These are phyloP conservation scores for Thamnophis elegans DNA, from an alignment of 2,797 vertebrate species.

Conservation along the genomic window DNA sequence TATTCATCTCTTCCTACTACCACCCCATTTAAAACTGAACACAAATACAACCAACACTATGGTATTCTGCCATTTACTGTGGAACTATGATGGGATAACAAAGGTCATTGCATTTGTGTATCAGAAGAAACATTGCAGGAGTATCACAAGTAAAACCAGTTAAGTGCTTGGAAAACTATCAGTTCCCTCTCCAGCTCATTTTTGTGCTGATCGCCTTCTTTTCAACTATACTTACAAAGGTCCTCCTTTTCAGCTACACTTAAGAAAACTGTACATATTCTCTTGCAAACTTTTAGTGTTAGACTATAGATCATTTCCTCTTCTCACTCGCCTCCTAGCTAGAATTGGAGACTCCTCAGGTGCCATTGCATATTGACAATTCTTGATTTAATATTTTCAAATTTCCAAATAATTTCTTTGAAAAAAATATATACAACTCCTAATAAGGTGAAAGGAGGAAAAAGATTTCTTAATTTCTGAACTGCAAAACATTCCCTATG, in stretches of 20 bases:
- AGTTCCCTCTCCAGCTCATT: background rate
- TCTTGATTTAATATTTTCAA: background rate
- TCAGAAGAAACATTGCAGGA: background rate
- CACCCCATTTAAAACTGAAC: background rate
- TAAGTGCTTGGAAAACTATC: background rate
- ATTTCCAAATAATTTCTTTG: background rate
- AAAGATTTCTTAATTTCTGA: background rate
- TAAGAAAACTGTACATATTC: background rate
- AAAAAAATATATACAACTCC: background rate
- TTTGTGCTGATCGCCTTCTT: background rate
- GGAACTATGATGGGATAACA: background rate
- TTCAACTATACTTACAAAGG: background rate
- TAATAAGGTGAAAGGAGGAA: background rate
- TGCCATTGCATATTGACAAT: background rate
- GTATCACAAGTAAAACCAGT: background rate
- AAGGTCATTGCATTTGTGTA: background rate
- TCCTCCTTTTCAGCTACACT: background rate
- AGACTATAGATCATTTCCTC: background rate
- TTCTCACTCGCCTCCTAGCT: background rate
- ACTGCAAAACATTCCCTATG: background rate
- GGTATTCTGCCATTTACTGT: background rate
- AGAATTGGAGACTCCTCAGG: background rate
- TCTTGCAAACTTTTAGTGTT: background rate
- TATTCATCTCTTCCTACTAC: background rate
- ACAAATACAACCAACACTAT: background rate